Base-by-base conservation (phyloP, 2,113 vertebrate genomes). In the Mesembrinibis cayennensis region DNA sequence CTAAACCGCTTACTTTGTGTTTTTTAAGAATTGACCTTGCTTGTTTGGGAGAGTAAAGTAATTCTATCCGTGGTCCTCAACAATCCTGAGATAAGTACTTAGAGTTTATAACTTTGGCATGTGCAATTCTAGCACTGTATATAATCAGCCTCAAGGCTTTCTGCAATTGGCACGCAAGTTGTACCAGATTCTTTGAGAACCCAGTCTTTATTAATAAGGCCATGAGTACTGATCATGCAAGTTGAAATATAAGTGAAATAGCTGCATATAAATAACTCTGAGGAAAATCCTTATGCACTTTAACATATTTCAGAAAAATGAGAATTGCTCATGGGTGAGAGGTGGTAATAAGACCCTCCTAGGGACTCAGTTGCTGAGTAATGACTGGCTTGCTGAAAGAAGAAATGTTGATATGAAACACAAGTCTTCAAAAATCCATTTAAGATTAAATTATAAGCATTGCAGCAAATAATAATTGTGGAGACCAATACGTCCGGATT, bases 401-500 rank as follows among this genome's bases (percentile, higher is more conserved):
- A 44, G 49, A 67, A 85, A 58, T 55, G 9, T 34, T 53, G 40
- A 16, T 89, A 23, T 27, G 70, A 85, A 85, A 58, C 56, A 59
- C 11, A 76, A 84, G 62, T 66, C 17, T 93, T 96, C 83, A 93
- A 74, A 91, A 91, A 87, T 85, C n/a, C 89, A 49, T 85, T 67
- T 94, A 66, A 90, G 40, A 62, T 81, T 52, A 65, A 95, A 83
- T 72, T 67, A 59, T 61, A 89, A 95, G 21, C 72, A 94, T 94
- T 90, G 66, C 17, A 97, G 77, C 40, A 92, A 82, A 77, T 77
- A 93, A 71, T 94, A 95, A 91, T 95, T 42, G 36, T 93, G 82
- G 91, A 96, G 94, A 95, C 89, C 77, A 82, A 59, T 90, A 89
- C 88, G 82, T 96, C 85, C 80, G 95, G 79, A 76, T 95, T 94